A percentile compares a stretch with the other conserved stretches of the same genome.
These are phyloP conservation scores for Parasteatoda tepidariorum DNA, from an alignment of 1,140 invertebrate species.

Conservation along the genomic window DNA sequence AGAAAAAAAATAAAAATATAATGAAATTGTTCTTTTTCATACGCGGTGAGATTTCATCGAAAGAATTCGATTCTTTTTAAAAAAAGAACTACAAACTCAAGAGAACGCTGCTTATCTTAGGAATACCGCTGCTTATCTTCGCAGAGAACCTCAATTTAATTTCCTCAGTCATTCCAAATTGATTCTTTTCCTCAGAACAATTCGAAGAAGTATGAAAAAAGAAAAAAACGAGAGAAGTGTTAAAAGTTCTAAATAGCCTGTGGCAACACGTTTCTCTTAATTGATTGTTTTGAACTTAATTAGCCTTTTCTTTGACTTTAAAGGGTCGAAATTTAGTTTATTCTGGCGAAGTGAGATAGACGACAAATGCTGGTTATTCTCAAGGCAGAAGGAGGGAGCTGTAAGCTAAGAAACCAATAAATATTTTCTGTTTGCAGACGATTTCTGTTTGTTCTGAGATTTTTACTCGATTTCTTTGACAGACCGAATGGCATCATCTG, in stretches of 20 bases:
- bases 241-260: constrained; percentile 38
- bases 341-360: constrained; percentile 7
- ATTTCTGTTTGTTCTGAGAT: constrained; percentile 25
- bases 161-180: constrained; percentile 6
- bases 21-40: background rate
- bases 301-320: constrained; percentile 31
- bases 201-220: background rate
- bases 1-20: background rate
- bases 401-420: background rate
- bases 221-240: constrained; percentile 19
- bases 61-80: no score
- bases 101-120: background rate
- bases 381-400: background rate
- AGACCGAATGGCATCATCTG: constrained; percentile 16
- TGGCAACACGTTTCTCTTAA: constrained; percentile 32
- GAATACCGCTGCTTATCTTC: background rate
- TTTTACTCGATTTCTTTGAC: constrained; percentile 36
- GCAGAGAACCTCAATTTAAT: constrained; percentile 31
- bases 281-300: constrained; percentile 49
- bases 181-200: constrained; percentile 8
- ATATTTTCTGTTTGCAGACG: background rate
- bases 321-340: background rate
- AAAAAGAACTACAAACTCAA: background rate
- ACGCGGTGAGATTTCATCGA: background rate
- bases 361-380: background rate